Conservation (phyloP, 2,113 vertebrate species). For the Sebastes schlegelii region DNA sequence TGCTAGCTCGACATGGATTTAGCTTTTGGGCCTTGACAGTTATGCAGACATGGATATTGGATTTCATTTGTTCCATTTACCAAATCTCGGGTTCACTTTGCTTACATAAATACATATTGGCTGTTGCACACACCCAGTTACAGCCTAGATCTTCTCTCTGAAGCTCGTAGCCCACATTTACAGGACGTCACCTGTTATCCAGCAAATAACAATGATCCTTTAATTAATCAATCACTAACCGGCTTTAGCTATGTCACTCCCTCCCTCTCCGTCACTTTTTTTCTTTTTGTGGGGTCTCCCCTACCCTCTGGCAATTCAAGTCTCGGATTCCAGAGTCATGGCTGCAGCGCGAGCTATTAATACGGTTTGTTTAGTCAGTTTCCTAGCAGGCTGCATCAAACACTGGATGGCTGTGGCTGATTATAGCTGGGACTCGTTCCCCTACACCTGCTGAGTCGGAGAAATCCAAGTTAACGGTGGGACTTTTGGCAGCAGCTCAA, state of each 20-base stretch:
- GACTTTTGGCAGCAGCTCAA: conserved; percentile 68
- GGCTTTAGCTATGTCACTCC: not conserved
- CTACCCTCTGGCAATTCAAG: conserved; percentile 83
- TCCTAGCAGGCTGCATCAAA: conserved; percentile 89
- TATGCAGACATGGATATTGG: conserved; percentile 76
- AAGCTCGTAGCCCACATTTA: conserved; percentile 21
- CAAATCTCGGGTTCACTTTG: conserved; percentile 77
- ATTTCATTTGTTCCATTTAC: conserved; percentile 84
- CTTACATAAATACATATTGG: conserved; percentile 74
- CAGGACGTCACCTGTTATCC: conserved; percentile 58
- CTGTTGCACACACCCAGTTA: conserved; percentile 46
- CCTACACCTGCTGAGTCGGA: conserved; percentile 85
- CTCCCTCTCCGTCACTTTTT: conserved; percentile 42
- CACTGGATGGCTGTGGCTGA: conserved; percentile 83
- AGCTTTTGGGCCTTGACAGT: conserved; percentile 59
- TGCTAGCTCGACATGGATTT: conserved; percentile 60
- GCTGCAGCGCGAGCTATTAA: conserved; percentile 85
- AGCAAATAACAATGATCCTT: conserved; percentile 48
- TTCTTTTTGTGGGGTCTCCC: conserved; percentile 78
- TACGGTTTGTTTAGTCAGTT: conserved; percentile 90
- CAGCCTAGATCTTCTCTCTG: conserved; percentile 43
- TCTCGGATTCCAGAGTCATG: conserved; percentile 83
- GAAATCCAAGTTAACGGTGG: conserved; percentile 82
- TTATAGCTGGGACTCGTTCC: conserved; percentile 82
- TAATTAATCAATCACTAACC: conserved; percentile 23